These are phyloP conservation scores for Pygmarrhopalites habei DNA, from an alignment of 1,140 invertebrate genomes.

Conservation along the genomic window DNA sequence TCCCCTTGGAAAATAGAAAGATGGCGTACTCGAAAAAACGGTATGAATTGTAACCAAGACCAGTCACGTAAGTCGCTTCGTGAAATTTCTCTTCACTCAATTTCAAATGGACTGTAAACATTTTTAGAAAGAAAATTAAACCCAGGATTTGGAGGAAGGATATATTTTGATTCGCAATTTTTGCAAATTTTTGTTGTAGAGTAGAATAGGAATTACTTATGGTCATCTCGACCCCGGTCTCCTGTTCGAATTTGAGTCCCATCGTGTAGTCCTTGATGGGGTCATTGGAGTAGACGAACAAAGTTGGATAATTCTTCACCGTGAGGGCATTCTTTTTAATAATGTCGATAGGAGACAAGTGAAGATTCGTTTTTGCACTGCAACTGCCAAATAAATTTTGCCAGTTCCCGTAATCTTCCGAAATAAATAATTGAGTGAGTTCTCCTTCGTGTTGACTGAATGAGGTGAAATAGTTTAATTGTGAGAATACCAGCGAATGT, in stretches of 20 bases:
- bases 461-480: no score
- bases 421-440: no score
- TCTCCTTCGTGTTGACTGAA: no score
- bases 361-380: background rate
- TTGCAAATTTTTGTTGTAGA: background rate
- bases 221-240: background rate
- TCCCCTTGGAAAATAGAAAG: background rate
- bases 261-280: background rate
- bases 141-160: background rate
- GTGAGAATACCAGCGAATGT: no score
- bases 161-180: background rate
- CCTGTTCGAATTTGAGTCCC: background rate
- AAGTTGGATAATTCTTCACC: background rate
- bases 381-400: background rate
- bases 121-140: background rate
- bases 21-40: background rate
- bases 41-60: background rate
- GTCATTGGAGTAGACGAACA: background rate
- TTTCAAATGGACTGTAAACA: background rate
- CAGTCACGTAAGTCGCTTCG: constrained; percentile 4
- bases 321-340: background rate
- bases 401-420: background rate
- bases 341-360: background rate
- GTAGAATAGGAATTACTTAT: background rate
- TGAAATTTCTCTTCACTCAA: background rate